These are phyloP conservation scores for Actinia tenebrosa DNA, from an alignment of 64 coral and sea anemone species.

Conservation along the genomic window DNA sequence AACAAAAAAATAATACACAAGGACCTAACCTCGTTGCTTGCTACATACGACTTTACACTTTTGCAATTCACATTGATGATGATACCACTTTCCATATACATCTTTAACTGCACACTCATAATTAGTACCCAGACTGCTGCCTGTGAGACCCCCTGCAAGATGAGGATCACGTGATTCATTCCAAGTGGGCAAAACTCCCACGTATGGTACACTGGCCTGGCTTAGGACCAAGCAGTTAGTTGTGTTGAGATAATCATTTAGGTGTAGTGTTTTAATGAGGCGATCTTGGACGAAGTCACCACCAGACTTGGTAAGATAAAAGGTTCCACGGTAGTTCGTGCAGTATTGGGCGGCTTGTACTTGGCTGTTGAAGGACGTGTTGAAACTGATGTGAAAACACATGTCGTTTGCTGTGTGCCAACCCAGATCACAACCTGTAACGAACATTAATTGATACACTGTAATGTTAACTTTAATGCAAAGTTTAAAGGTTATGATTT, in stretches of 20 bases:
- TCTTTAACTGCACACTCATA: constrained; percentile 34
- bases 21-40: constrained; percentile 25
- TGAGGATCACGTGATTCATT: background rate
- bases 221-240: background rate
- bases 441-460: no score
- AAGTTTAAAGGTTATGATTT: no score
- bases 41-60: constrained; percentile 23
- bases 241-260: background rate
- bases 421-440: constrained; percentile 17
- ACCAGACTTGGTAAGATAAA: background rate
- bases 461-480: background rate
- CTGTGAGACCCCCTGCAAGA: background rate
- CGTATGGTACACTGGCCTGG: background rate
- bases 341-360: background rate
- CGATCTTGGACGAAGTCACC: constrained; percentile 1
- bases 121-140: constrained; percentile 6
- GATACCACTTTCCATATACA: constrained; percentile 7
- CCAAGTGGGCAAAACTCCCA: constrained; percentile 15
- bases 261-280: background rate
- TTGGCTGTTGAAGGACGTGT: background rate
- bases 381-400: background rate
- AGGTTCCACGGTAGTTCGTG: background rate
- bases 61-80: constrained; percentile 18
- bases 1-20: background rate
- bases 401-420: background rate